Base-by-base conservation (phyloP, 2,113 vertebrate species). In the Athene cunicularia region DNA sequence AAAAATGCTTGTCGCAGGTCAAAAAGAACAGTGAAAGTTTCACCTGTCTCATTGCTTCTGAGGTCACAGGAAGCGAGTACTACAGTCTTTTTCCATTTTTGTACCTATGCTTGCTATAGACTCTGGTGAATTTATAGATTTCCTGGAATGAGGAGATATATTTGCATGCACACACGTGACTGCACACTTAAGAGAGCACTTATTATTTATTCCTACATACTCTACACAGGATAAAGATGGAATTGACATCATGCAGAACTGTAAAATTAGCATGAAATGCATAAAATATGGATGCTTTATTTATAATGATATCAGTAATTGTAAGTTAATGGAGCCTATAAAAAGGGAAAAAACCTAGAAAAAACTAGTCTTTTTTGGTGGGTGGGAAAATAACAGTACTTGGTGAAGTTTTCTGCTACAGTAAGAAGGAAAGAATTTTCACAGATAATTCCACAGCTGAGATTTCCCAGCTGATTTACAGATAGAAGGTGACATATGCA, bases 341-440 rank as follows among this genome's bases (percentile, higher is more conserved):
- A 52, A 86, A 76, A 53, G 27, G 11, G 4, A 4, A 12, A 22
- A 79, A 1, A 11, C 4, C 1, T n/a, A n/a, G n/a, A n/a, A n/a
- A n/a, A n/a, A n/a, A n/a, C 3, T 9, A 13, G n/a, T 10, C 0
- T 8, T 80, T 75, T 95, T 45, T 86, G 12, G 10, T 80, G 41
- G 30, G 63, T 39, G 56, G 32, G 58, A 91, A 92, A 90, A 76
- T 11, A 88, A 5, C 35, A 60, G 35, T 87, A 58, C 21, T 87
- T 60, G 11, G 13, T 83, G 21, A 79, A 86, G 23, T 33, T 88
- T 81, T 80, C 76, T 94, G 68, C 45, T 74, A 37, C 12, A 59
- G 32, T 92, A 72, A 92, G 60, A n/a, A 66, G 68, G 82, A 96
- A 95, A 95, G 59, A 93, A 93, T 93, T 93, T 93, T 82, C 74